These are phyloP conservation scores for Steinernema scapterisci DNA, from an alignment of 2,888 invertebrate genomes.

Conservation along the genomic window DNA sequence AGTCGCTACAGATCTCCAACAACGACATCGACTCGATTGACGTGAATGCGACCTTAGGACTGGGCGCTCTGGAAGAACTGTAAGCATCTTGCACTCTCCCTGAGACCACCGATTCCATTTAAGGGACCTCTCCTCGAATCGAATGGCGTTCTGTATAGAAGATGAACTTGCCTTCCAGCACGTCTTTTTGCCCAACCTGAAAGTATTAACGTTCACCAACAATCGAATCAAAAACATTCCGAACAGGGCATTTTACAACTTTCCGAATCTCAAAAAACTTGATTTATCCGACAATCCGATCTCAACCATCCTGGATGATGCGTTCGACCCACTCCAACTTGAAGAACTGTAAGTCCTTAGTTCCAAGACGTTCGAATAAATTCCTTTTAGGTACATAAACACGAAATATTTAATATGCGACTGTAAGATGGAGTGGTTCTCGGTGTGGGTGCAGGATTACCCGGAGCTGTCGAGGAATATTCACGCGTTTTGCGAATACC, in stretches of 20 bases:
- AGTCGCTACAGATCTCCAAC: slow-evolving; percentile 46
- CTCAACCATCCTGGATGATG: slow-evolving; percentile 50
- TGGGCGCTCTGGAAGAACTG: slow-evolving; percentile 35
- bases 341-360: slow-evolving; percentile 45
- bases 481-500: slow-evolving; percentile 16
- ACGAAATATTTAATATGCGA: slow-evolving; percentile 52
- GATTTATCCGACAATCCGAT: slow-evolving; percentile 55
- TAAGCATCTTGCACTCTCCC: neutral
- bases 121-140: slow-evolving; percentile 52
- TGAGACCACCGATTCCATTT: slow-evolving; percentile 12
- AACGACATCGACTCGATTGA: slow-evolving; percentile 50
- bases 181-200: slow-evolving; percentile 50
- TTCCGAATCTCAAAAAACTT: slow-evolving; percentile 49
- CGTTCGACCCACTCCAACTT: slow-evolving; percentile 52
- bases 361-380: neutral
- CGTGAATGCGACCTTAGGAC: slow-evolving; percentile 51
- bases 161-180: slow-evolving; percentile 55
- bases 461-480: slow-evolving; percentile 16
- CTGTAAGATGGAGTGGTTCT: slow-evolving; percentile 53
- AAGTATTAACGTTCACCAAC: slow-evolving; percentile 44
- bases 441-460: slow-evolving; percentile 43
- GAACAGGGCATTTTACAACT: slow-evolving; percentile 49
- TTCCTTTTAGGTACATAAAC: slow-evolving; percentile 36
- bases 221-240: slow-evolving; percentile 49
- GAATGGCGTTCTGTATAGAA: slow-evolving; percentile 55